Evolutionary conservation across 2,888 invertebrate species (phyloP).

Genomic region (Agrochola lychnidis): DNA sequence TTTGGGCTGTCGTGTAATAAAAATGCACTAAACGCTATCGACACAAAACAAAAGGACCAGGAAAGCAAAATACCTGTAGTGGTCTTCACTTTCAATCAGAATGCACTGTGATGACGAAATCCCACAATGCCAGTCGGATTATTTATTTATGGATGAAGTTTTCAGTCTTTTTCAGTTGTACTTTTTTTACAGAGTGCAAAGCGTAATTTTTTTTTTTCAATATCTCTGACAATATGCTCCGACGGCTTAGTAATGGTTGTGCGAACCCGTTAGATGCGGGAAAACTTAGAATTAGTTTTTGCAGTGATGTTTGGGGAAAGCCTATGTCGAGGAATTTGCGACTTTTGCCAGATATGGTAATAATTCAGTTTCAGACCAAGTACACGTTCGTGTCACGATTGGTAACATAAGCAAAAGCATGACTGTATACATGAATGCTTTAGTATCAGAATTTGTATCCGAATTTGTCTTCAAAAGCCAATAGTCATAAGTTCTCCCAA

Average conservation of each 20-base stretch:
- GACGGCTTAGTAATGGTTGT: background rate
- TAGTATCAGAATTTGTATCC: background rate
- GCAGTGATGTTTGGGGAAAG: background rate
- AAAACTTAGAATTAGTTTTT: background rate
- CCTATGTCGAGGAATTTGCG: background rate
- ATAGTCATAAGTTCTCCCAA: background rate
- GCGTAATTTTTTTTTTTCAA: background rate
- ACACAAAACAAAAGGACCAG: background rate
- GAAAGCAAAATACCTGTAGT: background rate
- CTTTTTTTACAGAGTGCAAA: background rate
- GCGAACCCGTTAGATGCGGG: background rate
- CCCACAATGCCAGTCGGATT: background rate
- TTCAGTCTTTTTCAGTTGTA: background rate
- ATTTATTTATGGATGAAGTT: background rate
- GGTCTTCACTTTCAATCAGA: background rate
- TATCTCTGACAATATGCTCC: background rate
- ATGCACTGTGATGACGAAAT: background rate
- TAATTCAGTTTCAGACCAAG: background rate
- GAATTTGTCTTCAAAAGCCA: background rate
- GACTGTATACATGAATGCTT: background rate
- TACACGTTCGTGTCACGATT: background rate
- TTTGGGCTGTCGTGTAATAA: background rate
- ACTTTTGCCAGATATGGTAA: background rate
- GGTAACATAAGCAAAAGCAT: background rate
- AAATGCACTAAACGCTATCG: background rate